Conservation (phyloP, 2,113 vertebrate genomes). For the Glaucomys volans region DNA sequence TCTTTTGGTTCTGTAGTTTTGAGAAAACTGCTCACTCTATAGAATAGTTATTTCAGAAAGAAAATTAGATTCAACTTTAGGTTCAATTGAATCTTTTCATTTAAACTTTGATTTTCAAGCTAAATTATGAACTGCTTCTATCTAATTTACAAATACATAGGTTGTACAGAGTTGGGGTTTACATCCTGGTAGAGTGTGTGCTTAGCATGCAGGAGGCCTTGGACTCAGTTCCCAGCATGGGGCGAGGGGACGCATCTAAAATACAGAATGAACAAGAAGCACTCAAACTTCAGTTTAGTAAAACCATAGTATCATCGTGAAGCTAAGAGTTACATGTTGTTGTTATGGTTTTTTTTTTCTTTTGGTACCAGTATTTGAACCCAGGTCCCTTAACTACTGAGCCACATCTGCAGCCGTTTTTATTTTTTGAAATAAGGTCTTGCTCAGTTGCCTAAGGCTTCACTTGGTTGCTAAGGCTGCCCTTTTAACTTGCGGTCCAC, state of each 20-base stretch:
- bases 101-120: conserved; percentile 1
- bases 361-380: no score
- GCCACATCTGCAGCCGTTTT: no score
- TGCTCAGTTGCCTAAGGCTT: no score
- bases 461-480: no score
- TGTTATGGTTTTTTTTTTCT: no score
- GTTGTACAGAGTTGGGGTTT: not conserved
- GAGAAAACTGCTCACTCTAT: not conserved
- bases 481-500: no score
- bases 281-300: not conserved
- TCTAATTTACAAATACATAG: not conserved
- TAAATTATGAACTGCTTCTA: not conserved
- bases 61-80: not conserved
- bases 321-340: not conserved
- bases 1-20: not conserved
- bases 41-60: not conserved
- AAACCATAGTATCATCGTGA: not conserved
- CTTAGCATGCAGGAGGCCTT: not conserved
- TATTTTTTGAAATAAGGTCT: no score
- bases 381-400: no score
- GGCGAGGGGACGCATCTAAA: not conserved
- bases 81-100: conserved; percentile 18
- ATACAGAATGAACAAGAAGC: not conserved
- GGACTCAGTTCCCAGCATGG: not conserved
- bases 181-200: not conserved